Evolutionary conservation across 1,140 invertebrate genomes (phyloP).

Genomic region (Ylistrum balloti): DNA sequence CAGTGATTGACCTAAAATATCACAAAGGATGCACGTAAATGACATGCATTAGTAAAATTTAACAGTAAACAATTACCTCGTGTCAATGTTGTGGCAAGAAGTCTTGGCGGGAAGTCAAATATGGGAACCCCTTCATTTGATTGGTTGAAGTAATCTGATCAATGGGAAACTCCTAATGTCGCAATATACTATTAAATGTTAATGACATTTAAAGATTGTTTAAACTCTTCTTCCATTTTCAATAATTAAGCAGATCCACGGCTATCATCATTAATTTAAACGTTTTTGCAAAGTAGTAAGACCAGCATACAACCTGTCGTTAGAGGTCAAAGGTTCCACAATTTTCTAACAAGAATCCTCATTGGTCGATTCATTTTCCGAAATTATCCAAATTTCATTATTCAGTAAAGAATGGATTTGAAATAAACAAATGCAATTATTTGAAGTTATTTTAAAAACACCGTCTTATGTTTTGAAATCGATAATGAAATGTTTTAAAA

Average conservation of each 20-base stretch:
- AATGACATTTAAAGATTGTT: neutral
- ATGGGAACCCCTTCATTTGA: constrained; percentile 67
- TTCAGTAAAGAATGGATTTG: neutral
- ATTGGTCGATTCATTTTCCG: neutral
- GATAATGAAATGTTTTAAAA: neutral
- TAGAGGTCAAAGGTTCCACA: constrained; percentile 5
- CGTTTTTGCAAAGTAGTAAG: neutral
- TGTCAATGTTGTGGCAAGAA: constrained; percentile 61
- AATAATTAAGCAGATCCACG: neutral
- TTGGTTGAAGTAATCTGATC: constrained; percentile 65
- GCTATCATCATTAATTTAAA: neutral
- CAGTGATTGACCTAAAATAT: neutral
- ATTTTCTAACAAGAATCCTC: neutral
- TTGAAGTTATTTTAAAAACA: neutral
- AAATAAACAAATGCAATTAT: neutral
- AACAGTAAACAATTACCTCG: constrained; percentile 55
- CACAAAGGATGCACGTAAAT: neutral
- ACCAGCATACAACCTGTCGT: neutral
- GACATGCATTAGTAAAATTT: neutral
- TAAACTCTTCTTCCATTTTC: neutral
- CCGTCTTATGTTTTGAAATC: neutral
- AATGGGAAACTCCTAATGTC: constrained; percentile 56
- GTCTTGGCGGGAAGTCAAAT: constrained; percentile 70
- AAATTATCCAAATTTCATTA: neutral
- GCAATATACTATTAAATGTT: neutral